phyloP scores from a whole-genome alignment of 2,888 invertebrate genomes.

The Globia sparganii region DNA sequence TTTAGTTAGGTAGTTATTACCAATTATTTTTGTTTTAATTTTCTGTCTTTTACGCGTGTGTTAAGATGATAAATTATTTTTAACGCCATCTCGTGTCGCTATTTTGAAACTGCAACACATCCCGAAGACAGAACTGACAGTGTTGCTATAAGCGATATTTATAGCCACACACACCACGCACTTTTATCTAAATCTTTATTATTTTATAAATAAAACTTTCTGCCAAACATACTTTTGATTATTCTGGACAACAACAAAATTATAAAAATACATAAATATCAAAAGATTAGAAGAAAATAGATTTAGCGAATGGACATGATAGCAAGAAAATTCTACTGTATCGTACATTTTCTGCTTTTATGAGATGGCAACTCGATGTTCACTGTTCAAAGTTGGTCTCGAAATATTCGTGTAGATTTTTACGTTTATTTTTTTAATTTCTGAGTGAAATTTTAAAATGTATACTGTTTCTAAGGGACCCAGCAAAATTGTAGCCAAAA shows the following conservation, averaged over 20 bases:
- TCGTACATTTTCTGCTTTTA: not conserved
- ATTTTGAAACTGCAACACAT: not conserved
- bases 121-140: not conserved
- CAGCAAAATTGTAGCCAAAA: slow-evolving; percentile 96
- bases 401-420: slow-evolving; percentile 79
- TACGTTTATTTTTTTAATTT: slow-evolving; percentile 83
- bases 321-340: not conserved
- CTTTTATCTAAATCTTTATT: not conserved
- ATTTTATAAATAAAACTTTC: too few species aligned
- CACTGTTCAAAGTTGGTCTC: slow-evolving; percentile 67
- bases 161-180: not conserved
- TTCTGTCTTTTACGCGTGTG: too few species aligned
- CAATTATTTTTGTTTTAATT: not conserved
- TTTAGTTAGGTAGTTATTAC: not conserved
- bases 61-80: not conserved
- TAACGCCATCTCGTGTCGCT: slow-evolving; percentile 27
- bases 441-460: slow-evolving; percentile 91
- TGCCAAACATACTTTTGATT: not conserved
- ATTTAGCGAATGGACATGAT: not conserved
- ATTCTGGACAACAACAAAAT: not conserved
- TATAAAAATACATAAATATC: not conserved
- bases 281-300: not conserved
- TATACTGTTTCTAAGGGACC: slow-evolving; percentile 97
- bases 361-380: slow-evolving; percentile 58
- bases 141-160: slow-evolving; percentile 20